Evolutionary conservation across 2,888 invertebrate genomes (phyloP), one percentile per base, ranked within the genome.

Genomic region (Muscina levida): DNA sequence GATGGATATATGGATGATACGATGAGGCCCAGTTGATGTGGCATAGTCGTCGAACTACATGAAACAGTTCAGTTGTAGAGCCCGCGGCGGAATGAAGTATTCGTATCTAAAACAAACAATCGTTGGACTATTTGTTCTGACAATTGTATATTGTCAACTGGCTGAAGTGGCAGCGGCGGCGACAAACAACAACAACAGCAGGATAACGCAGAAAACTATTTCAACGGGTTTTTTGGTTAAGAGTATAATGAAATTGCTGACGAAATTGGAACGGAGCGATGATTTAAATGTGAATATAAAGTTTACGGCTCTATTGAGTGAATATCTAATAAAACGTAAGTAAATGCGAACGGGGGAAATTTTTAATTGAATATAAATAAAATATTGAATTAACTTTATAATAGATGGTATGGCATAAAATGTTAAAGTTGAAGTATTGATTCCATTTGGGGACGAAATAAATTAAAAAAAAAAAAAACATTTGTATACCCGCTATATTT

Each of bases 291-390:
- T 84, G 37, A 87, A 87, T 74, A 83, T 85, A 51, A 85, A 86
- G 74, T 87, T 88, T 57, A 81, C 86, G 51, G 82, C 85, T 57
- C 81, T 87, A 66, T 72, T 88, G 48, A 79, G 84, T 48, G 85
- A 87, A 82, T 88, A 88, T 73, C 80, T 88, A 84, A 88, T 88
- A 76, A 88, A 88, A 84, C 88, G 88, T 88, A 76, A 86, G 87
- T 84, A 15, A 19, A 37, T 11, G n/a, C n/a, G n/a, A n/a, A n/a
- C n/a, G n/a, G n/a, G n/a, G n/a, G n/a, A n/a, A n/a, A n/a, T n/a
- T n/a, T n/a, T n/a, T n/a, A n/a, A n/a, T n/a, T n/a, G n/a, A n/a
- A n/a, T n/a, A n/a, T n/a, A n/a, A n/a, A n/a, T n/a, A n/a, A n/a
- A n/a, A n/a, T n/a, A n/a, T n/a, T n/a, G n/a, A n/a, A n/a, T n/a